These are phyloP conservation scores for Bufotes viridis DNA, from an alignment of 2,797 vertebrate genomes.

Conservation along the genomic window DNA sequence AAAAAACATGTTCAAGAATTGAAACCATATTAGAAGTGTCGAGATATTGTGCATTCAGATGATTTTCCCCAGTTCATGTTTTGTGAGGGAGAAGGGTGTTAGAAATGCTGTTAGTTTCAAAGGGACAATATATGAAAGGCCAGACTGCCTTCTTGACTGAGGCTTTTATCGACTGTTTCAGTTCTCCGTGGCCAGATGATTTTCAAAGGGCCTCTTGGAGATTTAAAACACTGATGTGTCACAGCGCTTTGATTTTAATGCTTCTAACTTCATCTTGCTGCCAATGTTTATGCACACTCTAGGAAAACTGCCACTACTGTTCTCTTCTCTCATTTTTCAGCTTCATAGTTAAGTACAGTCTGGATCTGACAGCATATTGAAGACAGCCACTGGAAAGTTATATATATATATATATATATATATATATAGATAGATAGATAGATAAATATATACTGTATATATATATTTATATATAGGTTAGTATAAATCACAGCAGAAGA, in stretches of 20 bases:
- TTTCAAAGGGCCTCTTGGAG: constrained; percentile 76
- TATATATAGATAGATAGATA: too few relatives aligned
- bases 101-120: constrained; percentile 65
- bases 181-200: constrained; percentile 76
- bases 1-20: not conserved
- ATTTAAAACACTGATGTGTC: constrained; percentile 76
- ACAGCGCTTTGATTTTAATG: constrained; percentile 76
- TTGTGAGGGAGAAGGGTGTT: constrained; percentile 1
- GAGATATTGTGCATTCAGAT: constrained; percentile 18
- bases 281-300: constrained; percentile 78
- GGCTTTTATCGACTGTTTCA: constrained; percentile 78
- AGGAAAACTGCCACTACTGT: constrained; percentile 78
- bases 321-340: constrained; percentile 78
- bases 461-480: too few relatives aligned
- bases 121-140: constrained; percentile 67
- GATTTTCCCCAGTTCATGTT: not conserved
- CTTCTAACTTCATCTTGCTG: constrained; percentile 71
- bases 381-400: constrained; percentile 59
- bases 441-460: too few relatives aligned
- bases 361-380: constrained; percentile 71
- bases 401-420: too few relatives aligned
- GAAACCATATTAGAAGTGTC: not conserved
- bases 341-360: constrained; percentile 79
- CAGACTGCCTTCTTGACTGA: constrained; percentile 67
- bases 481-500: too few relatives aligned